Conservation (phyloP, 2,888 invertebrate genomes). For the Cerastoderma edule region DNA sequence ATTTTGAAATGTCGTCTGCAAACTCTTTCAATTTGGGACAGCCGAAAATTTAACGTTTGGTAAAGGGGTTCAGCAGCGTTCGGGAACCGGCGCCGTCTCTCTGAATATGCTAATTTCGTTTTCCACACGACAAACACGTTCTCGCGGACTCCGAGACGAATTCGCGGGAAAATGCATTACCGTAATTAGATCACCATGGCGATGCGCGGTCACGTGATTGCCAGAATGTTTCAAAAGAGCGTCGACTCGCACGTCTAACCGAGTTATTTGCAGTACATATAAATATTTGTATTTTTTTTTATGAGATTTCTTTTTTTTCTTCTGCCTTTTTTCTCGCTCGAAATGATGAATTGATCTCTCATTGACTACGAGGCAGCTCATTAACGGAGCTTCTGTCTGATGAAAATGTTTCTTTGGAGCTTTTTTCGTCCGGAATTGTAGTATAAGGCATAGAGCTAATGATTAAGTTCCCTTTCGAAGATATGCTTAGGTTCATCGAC, state of each 20-base stretch:
- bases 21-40: neutral
- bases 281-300: conserved; percentile 43
- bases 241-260: conserved; percentile 39
- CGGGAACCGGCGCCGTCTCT: conserved; percentile 6
- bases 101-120: conserved; percentile 19
- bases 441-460: too few relatives aligned
- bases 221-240: conserved; percentile 35
- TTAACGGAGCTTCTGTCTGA: too few relatives aligned
- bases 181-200: conserved; percentile 49
- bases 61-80: too few relatives aligned
- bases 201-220: conserved; percentile 32
- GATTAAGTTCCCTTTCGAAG: too few relatives aligned
- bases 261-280: conserved; percentile 31
- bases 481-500: too few relatives aligned
- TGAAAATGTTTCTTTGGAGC: too few relatives aligned
- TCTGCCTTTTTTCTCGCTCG: too few relatives aligned
- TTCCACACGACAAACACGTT: conserved; percentile 24
- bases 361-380: too few relatives aligned
- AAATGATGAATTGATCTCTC: conserved; percentile 24
- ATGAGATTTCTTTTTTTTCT: too few relatives aligned
- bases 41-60: neutral
- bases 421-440: too few relatives aligned
- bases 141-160: conserved; percentile 17
- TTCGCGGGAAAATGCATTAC: conserved; percentile 55
- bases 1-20: too few relatives aligned